Base-by-base conservation (phyloP, 1,140 invertebrate species). In the Wiebesia pumilae region DNA sequence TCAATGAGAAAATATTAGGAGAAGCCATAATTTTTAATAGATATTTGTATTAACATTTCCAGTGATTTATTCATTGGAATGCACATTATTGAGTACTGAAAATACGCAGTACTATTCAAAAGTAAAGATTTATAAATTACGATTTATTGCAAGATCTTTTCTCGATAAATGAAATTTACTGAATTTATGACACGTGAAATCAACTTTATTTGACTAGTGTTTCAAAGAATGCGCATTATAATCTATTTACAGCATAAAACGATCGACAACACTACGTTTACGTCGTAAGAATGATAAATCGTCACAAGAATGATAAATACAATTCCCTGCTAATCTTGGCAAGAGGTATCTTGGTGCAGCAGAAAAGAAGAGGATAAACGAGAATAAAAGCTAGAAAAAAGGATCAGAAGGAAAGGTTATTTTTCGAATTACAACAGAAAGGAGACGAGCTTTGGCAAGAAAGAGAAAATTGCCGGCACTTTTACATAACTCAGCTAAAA, bases 401-500 rank as follows among this genome's bases (percentile, higher is more conserved):
- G 62, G 33, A 40, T n/a, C 21, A 43, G 33, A 40, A 51, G 10
- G 24, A 79, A 51, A 77, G 69, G 24, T 81, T 58, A 40, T 43
- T 16, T 80, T 85, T 80, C 43, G 33, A 54, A 71, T 80, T 67
- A 85, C 47, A 85, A 85, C 38, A 7, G 35, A 33, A 1, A 19
- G 19, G 21, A 21, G 21, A 67, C 14, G n/a, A 43, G 21, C 14
- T 30, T 75, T 58, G 1, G 43, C 24, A 12, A 51, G 51, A n/a
- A n/a, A 67, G 21, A 0, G 1, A 24, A 43, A 80, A 81, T 81
- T 16, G 67, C 35, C 51, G 47, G 47, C 16, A 65, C 65, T 73
- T 85, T 77, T 81, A 62, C 79, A 47, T 81, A 81, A 75, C 12
- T 73, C 33, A 19, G 33, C 21, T 79, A 47, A 78, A 84, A 80